Evolutionary conservation across 2,113 vertebrate genomes (phyloP).

Genomic region (Phylloscopus trochilus): DNA sequence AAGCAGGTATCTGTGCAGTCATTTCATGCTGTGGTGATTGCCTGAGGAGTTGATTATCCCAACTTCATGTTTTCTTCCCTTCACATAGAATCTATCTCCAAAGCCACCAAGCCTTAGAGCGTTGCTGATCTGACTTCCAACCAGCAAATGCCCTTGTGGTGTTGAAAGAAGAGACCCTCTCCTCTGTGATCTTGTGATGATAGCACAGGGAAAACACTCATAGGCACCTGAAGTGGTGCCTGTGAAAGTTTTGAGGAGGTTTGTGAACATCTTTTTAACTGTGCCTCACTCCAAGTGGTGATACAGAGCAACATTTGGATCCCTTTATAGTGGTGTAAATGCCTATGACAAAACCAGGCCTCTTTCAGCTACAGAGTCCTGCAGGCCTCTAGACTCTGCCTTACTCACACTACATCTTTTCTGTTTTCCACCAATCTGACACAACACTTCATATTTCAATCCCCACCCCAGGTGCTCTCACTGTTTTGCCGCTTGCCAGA

Average conservation of each 20-base stretch:
- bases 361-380: neutral
- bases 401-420: neutral
- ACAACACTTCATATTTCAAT: rapidly evolving
- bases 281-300: neutral
- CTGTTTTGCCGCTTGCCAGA: neutral
- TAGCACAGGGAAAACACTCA: neutral
- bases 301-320: neutral
- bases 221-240: neutral
- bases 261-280: neutral
- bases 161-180: neutral
- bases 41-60: neutral
- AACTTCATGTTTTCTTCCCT: neutral
- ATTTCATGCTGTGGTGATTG: neutral
- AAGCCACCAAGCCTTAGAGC: neutral
- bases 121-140: neutral
- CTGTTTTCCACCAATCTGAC: neutral
- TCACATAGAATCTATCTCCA: neutral
- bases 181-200: neutral
- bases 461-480: neutral
- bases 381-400: neutral
- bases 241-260: neutral
- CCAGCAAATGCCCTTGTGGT: neutral
- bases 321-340: neutral
- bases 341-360: neutral
- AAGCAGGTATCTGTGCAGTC: neutral